Conservation (phyloP, 2,888 invertebrate species). For the Nezara viridula region DNA sequence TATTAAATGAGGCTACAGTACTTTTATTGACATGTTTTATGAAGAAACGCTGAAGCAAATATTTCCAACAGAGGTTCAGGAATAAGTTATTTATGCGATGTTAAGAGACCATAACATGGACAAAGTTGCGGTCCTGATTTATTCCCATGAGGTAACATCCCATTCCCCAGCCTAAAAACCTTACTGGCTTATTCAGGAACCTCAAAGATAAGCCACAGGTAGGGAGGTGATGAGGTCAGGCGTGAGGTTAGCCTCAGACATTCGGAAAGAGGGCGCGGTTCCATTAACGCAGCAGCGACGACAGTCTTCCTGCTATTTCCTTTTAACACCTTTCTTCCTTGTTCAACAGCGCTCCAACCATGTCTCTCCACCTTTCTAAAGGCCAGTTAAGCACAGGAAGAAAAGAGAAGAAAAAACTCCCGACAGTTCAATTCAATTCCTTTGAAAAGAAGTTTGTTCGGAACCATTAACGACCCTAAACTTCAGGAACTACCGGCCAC, state of each 20-base stretch:
- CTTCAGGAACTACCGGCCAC: neutral
- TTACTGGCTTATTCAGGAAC: neutral
- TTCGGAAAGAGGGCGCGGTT: slow-evolving; percentile 1
- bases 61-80: too few relatives aligned
- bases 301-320: neutral
- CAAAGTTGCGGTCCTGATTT: too few relatives aligned
- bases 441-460: neutral
- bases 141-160: too few relatives aligned
- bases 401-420: neutral
- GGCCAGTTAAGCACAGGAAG: neutral
- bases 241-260: neutral
- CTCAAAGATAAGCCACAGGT: neutral
- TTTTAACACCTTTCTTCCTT: neutral
- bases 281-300: neutral
- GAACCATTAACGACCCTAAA: neutral
- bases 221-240: neutral
- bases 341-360: neutral
- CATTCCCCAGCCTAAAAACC: too few relatives aligned
- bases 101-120: too few relatives aligned
- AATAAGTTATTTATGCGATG: too few relatives aligned
- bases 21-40: too few relatives aligned
- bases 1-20: too few relatives aligned
- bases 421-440: slow-evolving; percentile 7
- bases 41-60: too few relatives aligned
- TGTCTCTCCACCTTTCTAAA: neutral